These are phyloP conservation scores for Leptocoma aspasia DNA, from an alignment of 2,113 vertebrate genomes.

Conservation along the genomic window DNA sequence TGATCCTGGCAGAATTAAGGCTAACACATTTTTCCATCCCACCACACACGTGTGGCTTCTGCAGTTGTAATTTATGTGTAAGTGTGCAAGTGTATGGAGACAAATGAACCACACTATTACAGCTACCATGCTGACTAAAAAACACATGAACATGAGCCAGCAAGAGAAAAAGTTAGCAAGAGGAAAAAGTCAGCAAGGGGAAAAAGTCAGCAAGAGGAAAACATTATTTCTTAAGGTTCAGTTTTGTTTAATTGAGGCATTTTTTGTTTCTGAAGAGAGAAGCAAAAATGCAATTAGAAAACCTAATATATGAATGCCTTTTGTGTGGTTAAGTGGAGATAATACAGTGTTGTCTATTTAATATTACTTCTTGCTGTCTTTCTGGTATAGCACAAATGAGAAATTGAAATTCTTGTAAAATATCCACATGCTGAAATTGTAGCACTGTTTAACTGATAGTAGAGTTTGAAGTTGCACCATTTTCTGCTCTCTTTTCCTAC, in stretches of 20 bases:
- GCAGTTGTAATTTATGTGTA: not conserved
- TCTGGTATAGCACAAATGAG: slow-evolving; percentile 31
- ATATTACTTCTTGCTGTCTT: slow-evolving; percentile 5
- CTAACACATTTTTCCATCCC: not conserved
- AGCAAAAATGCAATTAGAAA: slow-evolving; percentile 56
- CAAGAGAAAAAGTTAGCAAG: not conserved
- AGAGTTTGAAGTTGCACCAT: not conserved
- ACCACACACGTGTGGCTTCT: not conserved
- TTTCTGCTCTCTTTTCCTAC: not conserved
- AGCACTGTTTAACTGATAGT: slow-evolving; percentile 25
- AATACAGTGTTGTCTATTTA: slow-evolving; percentile 40
- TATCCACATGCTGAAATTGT: slow-evolving; percentile 25
- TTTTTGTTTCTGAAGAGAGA: slow-evolving; percentile 65
- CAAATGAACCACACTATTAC: not conserved
- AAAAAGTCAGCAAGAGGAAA: slow-evolving; percentile 15
- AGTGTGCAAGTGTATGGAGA: not conserved
- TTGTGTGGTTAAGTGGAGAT: slow-evolving; percentile 45
- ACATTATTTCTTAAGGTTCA: slow-evolving; percentile 38
- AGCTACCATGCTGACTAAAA: not conserved
- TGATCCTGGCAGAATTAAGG: not conserved
- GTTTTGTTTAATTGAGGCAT: slow-evolving; percentile 45
- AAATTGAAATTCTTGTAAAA: slow-evolving; percentile 55
- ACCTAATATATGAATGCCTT: slow-evolving; percentile 39
- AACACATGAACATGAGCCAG: not conserved
- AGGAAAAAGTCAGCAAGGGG: slow-evolving; percentile 5